phyloP scores from a whole-genome alignment of 2,797 vertebrate genomes.

The Phalanger gymnotis region DNA sequence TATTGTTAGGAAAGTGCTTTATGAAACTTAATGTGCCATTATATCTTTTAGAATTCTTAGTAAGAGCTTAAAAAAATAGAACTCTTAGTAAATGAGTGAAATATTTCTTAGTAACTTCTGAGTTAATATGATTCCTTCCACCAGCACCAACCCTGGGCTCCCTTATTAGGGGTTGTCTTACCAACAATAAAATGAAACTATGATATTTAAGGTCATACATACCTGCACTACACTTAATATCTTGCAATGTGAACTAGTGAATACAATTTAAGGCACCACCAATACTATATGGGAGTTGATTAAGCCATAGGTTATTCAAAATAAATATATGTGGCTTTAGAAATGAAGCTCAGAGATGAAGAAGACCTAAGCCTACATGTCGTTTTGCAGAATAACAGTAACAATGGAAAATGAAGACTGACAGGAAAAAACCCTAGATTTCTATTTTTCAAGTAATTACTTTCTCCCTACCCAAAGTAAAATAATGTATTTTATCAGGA shows the following conservation, averaged over 20 bases:
- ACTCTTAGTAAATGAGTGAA: background rate
- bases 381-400: slow-evolving; percentile 7
- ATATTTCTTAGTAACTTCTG: background rate
- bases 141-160: background rate
- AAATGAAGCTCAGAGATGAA: slow-evolving; percentile 34
- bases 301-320: slow-evolving; percentile 33
- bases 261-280: background rate
- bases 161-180: background rate
- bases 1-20: background rate
- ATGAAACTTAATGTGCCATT: background rate
- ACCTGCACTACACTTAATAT: background rate
- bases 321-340: slow-evolving; percentile 27
- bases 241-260: background rate
- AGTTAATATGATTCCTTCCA: background rate
- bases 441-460: slow-evolving; percentile 32
- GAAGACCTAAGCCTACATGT: slow-evolving; percentile 31
- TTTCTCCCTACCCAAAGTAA: slow-evolving; percentile 7
- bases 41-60: background rate
- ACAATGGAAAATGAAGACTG: background rate
- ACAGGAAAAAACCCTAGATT: slow-evolving; percentile 11
- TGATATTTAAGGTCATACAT: slow-evolving; percentile 11
- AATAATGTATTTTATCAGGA: background rate
- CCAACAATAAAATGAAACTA: background rate
- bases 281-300: background rate
- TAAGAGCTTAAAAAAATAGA: background rate